These are phyloP conservation scores for Brachyptera putata DNA, from an alignment of 2,888 invertebrate species.

Conservation along the genomic window DNA sequence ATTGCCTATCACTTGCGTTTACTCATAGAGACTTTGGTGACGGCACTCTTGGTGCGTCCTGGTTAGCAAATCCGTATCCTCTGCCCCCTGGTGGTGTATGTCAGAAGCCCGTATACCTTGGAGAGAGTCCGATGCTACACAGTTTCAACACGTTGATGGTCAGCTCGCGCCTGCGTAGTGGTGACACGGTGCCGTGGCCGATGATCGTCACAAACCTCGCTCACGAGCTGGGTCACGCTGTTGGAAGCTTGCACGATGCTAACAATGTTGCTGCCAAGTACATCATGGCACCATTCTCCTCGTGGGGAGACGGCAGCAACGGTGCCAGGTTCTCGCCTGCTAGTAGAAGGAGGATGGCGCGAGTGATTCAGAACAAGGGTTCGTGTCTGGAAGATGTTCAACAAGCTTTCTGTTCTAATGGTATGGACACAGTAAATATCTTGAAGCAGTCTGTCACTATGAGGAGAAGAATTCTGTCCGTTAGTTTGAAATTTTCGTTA, in stretches of 20 bases:
- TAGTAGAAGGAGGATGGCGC: conserved; percentile 49
- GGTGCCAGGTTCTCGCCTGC: conserved; percentile 50
- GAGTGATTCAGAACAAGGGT: conserved; percentile 49
- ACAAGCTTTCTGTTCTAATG: conserved; percentile 53
- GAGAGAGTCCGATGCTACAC: conserved; percentile 47
- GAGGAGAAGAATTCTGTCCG: no score
- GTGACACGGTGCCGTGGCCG: conserved; percentile 45
- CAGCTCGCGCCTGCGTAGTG: conserved; percentile 36
- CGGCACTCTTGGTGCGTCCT: conserved; percentile 45
- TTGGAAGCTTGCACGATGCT: conserved; percentile 52
- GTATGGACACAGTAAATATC: no score
- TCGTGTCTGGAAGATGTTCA: conserved; percentile 46
- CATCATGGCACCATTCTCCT: conserved; percentile 51
- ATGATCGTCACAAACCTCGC: conserved; percentile 43
- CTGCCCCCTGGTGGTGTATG: conserved; percentile 49
- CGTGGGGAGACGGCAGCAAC: conserved; percentile 40
- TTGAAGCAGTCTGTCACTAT: no score
- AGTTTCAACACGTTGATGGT: conserved; percentile 50
- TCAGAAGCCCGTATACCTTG: conserved; percentile 19
- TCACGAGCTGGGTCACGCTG: conserved; percentile 54
- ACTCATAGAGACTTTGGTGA: conserved; percentile 52
- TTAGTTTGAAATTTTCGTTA: no score
- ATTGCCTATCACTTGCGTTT: conserved; percentile 52
- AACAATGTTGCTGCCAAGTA: conserved; percentile 45
- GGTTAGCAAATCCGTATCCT: conserved; percentile 47